Conservation (phyloP, 2,113 vertebrate species). For the Rhinoptilus africanus region DNA sequence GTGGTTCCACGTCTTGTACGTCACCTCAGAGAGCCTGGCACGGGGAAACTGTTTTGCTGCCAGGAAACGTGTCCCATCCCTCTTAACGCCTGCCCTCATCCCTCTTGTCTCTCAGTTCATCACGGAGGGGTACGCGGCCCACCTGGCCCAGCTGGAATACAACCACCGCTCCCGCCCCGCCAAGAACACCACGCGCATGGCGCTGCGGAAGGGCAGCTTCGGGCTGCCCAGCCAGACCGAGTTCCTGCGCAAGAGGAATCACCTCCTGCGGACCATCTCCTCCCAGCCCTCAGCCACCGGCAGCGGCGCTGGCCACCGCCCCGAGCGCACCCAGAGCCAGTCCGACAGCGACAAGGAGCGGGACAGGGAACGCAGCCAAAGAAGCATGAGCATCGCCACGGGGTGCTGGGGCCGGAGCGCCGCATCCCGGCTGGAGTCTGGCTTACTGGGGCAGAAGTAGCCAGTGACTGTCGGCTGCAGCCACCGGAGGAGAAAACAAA, state of each 20-base stretch:
- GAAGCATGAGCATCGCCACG: slow-evolving; percentile 92
- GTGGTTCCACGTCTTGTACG: fast-evolving
- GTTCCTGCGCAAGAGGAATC: slow-evolving; percentile 94
- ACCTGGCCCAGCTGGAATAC: slow-evolving; percentile 96
- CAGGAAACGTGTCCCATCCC: fast-evolving
- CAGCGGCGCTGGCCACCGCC: slow-evolving; percentile 69
- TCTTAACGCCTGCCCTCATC: neutral
- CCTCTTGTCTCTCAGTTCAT: slow-evolving; percentile 82
- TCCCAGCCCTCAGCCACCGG: slow-evolving; percentile 76
- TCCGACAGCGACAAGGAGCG: slow-evolving; percentile 82
- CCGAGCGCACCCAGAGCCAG: slow-evolving; percentile 90
- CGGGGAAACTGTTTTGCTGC: fast-evolving
- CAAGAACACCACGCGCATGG: slow-evolving; percentile 90
- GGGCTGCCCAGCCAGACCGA: slow-evolving; percentile 88
- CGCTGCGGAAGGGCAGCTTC: slow-evolving; percentile 94
- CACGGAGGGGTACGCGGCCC: slow-evolving; percentile 91
- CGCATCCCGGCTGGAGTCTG: slow-evolving; percentile 78
- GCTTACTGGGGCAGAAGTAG: slow-evolving; percentile 76
- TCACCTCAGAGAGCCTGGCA: neutral
- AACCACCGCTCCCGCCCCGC: slow-evolving; percentile 88
- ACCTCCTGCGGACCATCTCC: slow-evolving; percentile 93
- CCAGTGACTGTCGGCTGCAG: neutral
- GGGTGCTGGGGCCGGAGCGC: slow-evolving; percentile 93
- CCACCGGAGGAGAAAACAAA: neutral
- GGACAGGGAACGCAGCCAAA: slow-evolving; percentile 84